Evolutionary conservation across 1,140 invertebrate genomes (phyloP), one percentile per base, ranked within the genome.

Genomic region (Coenobita brevimanus): DNA sequence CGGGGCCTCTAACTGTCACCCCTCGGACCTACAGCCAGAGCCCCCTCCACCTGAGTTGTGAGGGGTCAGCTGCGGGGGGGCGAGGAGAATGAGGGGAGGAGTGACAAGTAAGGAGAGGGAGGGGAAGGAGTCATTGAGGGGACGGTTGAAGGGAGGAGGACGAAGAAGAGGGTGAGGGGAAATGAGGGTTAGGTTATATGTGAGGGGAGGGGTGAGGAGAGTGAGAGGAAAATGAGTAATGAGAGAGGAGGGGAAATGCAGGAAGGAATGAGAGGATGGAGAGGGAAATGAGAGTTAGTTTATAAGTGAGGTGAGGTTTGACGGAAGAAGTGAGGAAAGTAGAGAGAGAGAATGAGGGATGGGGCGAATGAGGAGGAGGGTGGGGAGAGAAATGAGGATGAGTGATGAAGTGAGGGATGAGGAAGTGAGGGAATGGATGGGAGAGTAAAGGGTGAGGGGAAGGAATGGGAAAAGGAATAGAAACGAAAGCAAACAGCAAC

Each of bases 1-100:
- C 33, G 82, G 82, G 82, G 64, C 82, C 71, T 62, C 71, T 85
- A 85, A 85, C 82, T 85, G 82, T 85, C 82, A 62, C 71, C 82
- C 82, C 82, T 85, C 73, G 82, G 50, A 76, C 82, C 82, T 43
- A 60, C 30, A 41, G 43, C 30, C 62, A 85, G 82, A 73, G 82
- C 71, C 62, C 76, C 73, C 76, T 21, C 71, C 82, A 76, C 82
- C 82, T 85, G 73, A 85, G 78, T 62, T 85, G 82, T 46, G 27
- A 54, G 43, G 43, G 76, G 38, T 24, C 24, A 10, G 4, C n/a
- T 21, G 75, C n/a, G 75, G 21, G 41, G 75, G 33, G n/a, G 36
- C n/a, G 46, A 46, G 43, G 79, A 38, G 24, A n/a, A 30, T n/a
- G 46, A 57, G 76, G 46, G 76, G 67, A 71, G 24, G 41, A 33